Conservation (phyloP, 2,113 vertebrate species). For the Oncorhynchus masou region DNA sequence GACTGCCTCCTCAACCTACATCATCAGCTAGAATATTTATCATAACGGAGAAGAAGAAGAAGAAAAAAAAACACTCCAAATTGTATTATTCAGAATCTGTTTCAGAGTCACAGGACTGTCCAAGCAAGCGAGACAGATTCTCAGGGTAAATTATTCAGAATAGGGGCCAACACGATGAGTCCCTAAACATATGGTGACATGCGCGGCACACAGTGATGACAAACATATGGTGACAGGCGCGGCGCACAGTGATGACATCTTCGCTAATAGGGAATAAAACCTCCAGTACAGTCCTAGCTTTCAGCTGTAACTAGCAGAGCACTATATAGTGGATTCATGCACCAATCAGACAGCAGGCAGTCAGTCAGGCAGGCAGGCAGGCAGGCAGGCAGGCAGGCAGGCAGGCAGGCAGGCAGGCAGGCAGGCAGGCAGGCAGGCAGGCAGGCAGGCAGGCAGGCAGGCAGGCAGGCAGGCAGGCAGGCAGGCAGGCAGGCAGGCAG, state of each 20-base stretch:
- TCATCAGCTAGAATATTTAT: slow-evolving; percentile 18
- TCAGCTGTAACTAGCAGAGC: not conserved
- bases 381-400: no score
- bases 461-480: no score
- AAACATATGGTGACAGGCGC: slow-evolving; percentile 5
- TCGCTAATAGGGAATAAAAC: not conserved
- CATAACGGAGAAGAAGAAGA: no score
- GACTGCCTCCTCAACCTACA: slow-evolving; percentile 22
- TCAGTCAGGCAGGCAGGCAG: no score
- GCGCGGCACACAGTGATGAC: slow-evolving; percentile 15
- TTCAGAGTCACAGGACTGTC: not conserved
- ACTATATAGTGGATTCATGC: no score
- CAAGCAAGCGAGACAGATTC: not conserved
- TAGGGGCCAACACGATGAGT: not conserved
- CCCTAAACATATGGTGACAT: slow-evolving; percentile 6
- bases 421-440: no score
- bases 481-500: no score
- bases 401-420: no score
- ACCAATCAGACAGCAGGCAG: no score
- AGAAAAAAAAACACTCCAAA: not conserved
- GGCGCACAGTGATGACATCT: slow-evolving; percentile 15
- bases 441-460: no score
- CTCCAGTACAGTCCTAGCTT: slow-evolving; percentile 2
- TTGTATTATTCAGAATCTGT: slow-evolving; percentile 9
- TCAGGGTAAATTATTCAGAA: slow-evolving; percentile 16